Conservation (phyloP, 2,888 invertebrate genomes). For the Philereme vetulata region DNA sequence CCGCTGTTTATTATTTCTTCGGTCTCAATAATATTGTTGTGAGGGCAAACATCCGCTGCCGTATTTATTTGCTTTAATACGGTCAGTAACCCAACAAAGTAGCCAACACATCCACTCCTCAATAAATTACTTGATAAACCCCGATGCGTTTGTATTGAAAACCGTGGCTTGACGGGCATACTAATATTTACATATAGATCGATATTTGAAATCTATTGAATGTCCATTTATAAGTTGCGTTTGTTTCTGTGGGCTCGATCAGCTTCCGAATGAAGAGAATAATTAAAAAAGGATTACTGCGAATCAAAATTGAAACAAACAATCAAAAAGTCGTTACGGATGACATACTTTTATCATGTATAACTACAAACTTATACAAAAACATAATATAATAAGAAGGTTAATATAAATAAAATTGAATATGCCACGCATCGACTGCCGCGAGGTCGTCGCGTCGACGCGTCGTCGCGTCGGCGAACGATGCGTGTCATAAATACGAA, state of each 20-base stretch:
- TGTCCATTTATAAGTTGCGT: slow-evolving; percentile 7
- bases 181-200: slow-evolving; percentile 35
- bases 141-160: slow-evolving; percentile 27
- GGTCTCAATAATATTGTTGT: slow-evolving; percentile 40
- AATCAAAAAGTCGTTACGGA: slow-evolving; percentile 16
- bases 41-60: slow-evolving; percentile 45
- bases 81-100: slow-evolving; percentile 53
- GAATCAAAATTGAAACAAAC: slow-evolving; percentile 15
- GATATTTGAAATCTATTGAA: slow-evolving; percentile 22
- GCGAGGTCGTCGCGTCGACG: too few species aligned
- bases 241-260: not conserved
- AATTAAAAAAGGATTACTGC: slow-evolving; percentile 25
- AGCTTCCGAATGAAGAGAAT: slow-evolving; percentile 10
- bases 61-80: slow-evolving; percentile 46
- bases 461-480: too few species aligned
- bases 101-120: slow-evolving; percentile 40
- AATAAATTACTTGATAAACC: slow-evolving; percentile 48
- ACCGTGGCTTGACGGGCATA: slow-evolving; percentile 29
- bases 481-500: too few species aligned
- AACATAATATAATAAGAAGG: not conserved
- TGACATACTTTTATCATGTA: slow-evolving; percentile 26
- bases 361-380: slow-evolving; percentile 2
- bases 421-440: too few species aligned
- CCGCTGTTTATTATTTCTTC: slow-evolving; percentile 35
- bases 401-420: too few species aligned